Base-by-base conservation (phyloP, 2,113 vertebrate genomes). In the Chamaea fasciata region DNA sequence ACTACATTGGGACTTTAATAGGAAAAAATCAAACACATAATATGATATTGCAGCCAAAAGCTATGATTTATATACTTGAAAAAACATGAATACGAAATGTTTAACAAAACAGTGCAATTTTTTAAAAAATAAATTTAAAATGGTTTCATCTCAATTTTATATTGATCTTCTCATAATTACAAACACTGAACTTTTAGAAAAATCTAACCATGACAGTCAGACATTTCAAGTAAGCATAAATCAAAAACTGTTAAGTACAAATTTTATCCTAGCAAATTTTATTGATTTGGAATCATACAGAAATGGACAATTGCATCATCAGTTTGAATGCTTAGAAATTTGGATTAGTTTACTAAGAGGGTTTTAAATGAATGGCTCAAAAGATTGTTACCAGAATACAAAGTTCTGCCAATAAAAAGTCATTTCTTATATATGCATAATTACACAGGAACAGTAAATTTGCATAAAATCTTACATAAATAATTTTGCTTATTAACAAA, bases 121-220 rank as follows among this genome's bases (percentile, higher is more conserved):
- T 73, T 64, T 10, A 33, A 41, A 41, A 68, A 79, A 75, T 64
- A 77, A 82, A 42, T 10, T 1, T 59, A 30, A 62, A 71, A 13
- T 17, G 0, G 0, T 33, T 69, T 60, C 4, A 12, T 52, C 23
- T 49, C 20, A 55, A 11, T 37, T 71, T 91, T 82, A 4, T 60
- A 73, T 52, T 68, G 33, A 53, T 79, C 15, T 7, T 92, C 18
- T 84, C 35, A 24, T 37, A 37, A 35, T 28, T 24, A 59, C 57
- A 68, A 91, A 42, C 18, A 53, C 4, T 35, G 46, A 86, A 62
- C 20, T 55, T 81, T 15, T 16, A 64, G 27, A 59, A 64, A 95
- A 73, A 62, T 2, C 0, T 39, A 46, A 46, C 2, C 0, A 15
- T 41, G 27, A n/a, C 10, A 63, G 9, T 46, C 20, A 70, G 39